A percentile compares a stretch with the other conserved stretches of the same genome.
These are phyloP conservation scores for Mamestra brassicae DNA, from an alignment of 2,888 invertebrate genomes.

Conservation along the genomic window DNA sequence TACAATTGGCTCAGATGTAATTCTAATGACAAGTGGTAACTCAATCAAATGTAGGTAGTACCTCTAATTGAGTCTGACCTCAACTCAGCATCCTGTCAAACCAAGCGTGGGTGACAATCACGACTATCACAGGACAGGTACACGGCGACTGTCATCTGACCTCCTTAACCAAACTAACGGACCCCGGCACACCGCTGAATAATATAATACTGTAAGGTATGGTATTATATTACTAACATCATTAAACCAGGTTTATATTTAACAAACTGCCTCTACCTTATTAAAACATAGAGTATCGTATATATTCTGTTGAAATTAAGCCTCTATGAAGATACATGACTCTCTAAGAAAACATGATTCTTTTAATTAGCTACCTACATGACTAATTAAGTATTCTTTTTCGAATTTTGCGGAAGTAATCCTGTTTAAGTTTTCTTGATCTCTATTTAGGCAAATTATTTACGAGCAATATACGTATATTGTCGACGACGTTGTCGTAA, in stretches of 20 bases:
- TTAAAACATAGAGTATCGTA: slow-evolving; percentile 41
- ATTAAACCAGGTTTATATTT: slow-evolving; percentile 46
- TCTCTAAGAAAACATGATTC: slow-evolving; percentile 23
- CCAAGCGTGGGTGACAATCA: not conserved
- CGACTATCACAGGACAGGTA: not conserved
- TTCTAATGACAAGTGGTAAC: not conserved
- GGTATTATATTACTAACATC: slow-evolving; percentile 45
- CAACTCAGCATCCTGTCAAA: not conserved
- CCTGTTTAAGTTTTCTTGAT: no score
- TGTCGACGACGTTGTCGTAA: no score
- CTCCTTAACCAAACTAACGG: slow-evolving; percentile 19
- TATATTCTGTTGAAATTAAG: slow-evolving; percentile 48
- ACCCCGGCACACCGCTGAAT: slow-evolving; percentile 28
- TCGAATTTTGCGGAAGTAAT: no score
- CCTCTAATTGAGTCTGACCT: not conserved
- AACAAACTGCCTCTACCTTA: slow-evolving; percentile 49
- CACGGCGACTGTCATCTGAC: slow-evolving; percentile 6
- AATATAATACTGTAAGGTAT: slow-evolving; percentile 37
- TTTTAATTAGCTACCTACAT: slow-evolving; percentile 8
- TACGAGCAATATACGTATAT: no score
- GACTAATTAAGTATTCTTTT: not conserved
- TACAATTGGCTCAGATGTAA: not conserved
- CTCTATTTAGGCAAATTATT: no score
- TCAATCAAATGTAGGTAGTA: not conserved
- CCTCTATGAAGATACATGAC: slow-evolving; percentile 23